These are phyloP conservation scores for Montipora efflorescens DNA, from an alignment of 64 coral and sea anemone species.

Conservation along the genomic window DNA sequence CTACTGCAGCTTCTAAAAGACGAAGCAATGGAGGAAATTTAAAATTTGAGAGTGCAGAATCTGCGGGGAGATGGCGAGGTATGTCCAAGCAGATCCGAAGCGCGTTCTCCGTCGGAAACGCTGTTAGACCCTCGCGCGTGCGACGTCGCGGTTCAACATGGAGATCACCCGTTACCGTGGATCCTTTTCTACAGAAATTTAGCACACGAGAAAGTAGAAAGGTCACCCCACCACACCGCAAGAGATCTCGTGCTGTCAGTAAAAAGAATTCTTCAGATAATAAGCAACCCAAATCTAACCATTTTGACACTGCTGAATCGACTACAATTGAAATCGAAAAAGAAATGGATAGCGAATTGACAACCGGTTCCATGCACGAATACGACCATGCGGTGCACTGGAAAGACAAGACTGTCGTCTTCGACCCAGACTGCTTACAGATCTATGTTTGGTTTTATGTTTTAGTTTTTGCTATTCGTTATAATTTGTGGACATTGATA, in stretches of 20 bases:
- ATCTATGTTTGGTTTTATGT: slow-evolving; percentile 94
- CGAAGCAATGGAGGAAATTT: neutral
- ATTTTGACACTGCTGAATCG: neutral
- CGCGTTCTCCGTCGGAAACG: slow-evolving; percentile 69
- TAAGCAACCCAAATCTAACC: neutral
- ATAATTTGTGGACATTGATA: slow-evolving; percentile 95
- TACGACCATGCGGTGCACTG: slow-evolving; percentile 21
- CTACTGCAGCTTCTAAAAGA: neutral
- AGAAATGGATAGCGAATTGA: slow-evolving; percentile 61
- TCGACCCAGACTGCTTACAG: slow-evolving; percentile 85
- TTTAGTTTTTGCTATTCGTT: slow-evolving; percentile 90
- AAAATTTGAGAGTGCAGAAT: slow-evolving; percentile 49
- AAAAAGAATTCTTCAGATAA: slow-evolving; percentile 44
- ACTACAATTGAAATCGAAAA: slow-evolving; percentile 68
- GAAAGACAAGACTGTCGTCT: slow-evolving; percentile 66
- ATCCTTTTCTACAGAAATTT: slow-evolving; percentile 98
- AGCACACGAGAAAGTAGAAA: slow-evolving; percentile 90
- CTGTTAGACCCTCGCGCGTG: slow-evolving; percentile 61
- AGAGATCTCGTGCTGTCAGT: neutral
- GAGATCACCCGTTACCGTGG: slow-evolving; percentile 73
- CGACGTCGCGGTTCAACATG: slow-evolving; percentile 64
- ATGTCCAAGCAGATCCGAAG: slow-evolving; percentile 70
- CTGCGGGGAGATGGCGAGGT: slow-evolving; percentile 35
- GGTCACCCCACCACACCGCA: slow-evolving; percentile 29
- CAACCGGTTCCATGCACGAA: slow-evolving; percentile 38